Evolutionary conservation across 2,888 invertebrate genomes (phyloP), one percentile per base, ranked within the genome.

Genomic region (Drosophila siamana): DNA sequence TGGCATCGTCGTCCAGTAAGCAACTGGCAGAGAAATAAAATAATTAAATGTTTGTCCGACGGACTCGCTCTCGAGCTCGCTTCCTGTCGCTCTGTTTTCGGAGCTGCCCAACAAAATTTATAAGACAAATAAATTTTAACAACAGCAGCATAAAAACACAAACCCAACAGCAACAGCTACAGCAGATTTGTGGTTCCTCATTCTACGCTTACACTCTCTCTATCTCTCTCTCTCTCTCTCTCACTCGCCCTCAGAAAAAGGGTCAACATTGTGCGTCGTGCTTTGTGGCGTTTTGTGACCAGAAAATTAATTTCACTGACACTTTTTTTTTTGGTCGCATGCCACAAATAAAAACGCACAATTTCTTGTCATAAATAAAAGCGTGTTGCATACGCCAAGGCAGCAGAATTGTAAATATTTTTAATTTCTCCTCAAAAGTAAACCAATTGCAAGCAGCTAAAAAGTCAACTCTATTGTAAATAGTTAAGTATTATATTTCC

Each of bases 101-200:
- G 77, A 83, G 86, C 68, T 83, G 86, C 84, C 84, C 76, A 76
- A 59, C 79, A 83, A 82, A 85, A 82, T 85, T 85, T 85, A 82
- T 82, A 85, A 85, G 82, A 78, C 83, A 80, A 80, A 80, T 80
- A 80, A 80, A 80, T 80, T 84, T 74, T 61, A 74, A 65, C 70
- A 74, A 63, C 67, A 78, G 33, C 54, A 78, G 52, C 74, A 68
- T 55, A 74, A 78, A 69, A 78, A 59, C 61, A n/a, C n/a, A n/a
- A 57, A 30, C 51, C 56, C 52, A 52, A 41, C 26, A 52, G 19
- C 41, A 30, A 30, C 30, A 33, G 26, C 26, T 7, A 75, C 47
- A 64, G 54, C 82, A 80, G 79, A 80, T 80, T 80, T 80, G 79
- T 80, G 75, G 75, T 67, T 13, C n/a, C 13, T 30, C 13, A 47